phyloP scores from a whole-genome alignment of 2,888 invertebrate species.

The Rhingia campestris region DNA sequence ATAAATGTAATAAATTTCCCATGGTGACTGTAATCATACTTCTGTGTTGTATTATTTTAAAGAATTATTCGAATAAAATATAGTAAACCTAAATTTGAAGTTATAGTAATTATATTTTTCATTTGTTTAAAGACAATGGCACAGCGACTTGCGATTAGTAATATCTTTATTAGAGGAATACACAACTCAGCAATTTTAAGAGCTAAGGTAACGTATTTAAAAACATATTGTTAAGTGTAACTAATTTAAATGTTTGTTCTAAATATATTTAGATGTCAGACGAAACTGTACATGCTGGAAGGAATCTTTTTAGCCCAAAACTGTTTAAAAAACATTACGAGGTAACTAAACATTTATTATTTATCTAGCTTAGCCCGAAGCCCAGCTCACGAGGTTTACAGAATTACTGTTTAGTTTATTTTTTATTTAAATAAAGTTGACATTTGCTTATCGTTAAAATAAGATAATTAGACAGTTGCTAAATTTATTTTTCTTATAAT shows the following conservation, averaged over 20 bases:
- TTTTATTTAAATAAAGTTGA: no score
- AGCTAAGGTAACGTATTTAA: constrained; percentile 3
- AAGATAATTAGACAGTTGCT: no score
- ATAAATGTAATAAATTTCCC: no score
- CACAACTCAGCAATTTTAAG: neutral
- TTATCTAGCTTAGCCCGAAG: no score
- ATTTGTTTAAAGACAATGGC: neutral
- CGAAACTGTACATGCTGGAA: neutral
- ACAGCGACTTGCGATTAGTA: neutral
- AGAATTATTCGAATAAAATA: no score
- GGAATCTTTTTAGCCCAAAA: constrained; percentile 2
- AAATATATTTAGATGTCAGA: neutral
- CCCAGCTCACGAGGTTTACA: no score
- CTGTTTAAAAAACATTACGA: constrained; percentile 20
- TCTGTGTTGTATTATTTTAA: no score
- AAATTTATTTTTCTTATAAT: no score
- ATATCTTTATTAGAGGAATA: neutral
- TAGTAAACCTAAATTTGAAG: no score
- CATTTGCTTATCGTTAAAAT: no score
- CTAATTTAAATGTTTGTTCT: neutral
- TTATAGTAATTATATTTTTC: neutral
- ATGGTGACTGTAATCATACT: no score
- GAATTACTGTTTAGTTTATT: no score
- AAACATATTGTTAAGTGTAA: neutral
- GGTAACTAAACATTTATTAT: constrained; percentile 1